phyloP scores from a whole-genome alignment of 2,888 invertebrate genomes.

The Pristionchus japonicus region DNA sequence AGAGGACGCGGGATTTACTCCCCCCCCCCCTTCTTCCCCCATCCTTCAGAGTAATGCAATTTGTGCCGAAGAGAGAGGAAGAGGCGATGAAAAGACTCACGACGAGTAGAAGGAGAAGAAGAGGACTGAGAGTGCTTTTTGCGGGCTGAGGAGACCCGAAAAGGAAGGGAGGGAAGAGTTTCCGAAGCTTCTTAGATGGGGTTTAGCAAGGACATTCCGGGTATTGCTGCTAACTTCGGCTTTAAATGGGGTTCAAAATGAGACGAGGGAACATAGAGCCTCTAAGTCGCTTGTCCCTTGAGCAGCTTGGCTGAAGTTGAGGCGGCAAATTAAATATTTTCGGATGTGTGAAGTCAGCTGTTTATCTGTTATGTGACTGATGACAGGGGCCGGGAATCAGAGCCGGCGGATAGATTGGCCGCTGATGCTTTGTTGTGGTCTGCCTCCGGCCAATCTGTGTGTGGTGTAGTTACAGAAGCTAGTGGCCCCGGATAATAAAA shows the following conservation, averaged over 20 bases:
- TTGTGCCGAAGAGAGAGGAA: constrained; percentile 28
- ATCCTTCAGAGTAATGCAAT: constrained; percentile 38
- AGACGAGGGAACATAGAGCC: too few relatives aligned
- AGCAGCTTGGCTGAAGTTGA: too few relatives aligned
- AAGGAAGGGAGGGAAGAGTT: background rate
- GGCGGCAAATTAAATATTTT: background rate
- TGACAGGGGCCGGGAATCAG: background rate
- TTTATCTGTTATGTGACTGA: background rate
- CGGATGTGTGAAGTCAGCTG: background rate
- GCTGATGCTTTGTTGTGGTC: background rate
- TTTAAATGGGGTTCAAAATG: too few relatives aligned
- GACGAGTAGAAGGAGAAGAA: background rate
- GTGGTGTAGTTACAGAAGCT: background rate
- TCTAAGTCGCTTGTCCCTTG: too few relatives aligned
- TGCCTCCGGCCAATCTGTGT: background rate
- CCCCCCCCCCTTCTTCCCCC: background rate
- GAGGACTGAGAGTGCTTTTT: constrained; percentile 27
- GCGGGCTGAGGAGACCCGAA: background rate
- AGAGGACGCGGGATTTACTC: background rate
- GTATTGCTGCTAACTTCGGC: too few relatives aligned
- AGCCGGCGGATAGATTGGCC: background rate
- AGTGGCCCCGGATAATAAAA: background rate
- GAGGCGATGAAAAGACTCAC: background rate
- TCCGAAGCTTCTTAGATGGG: background rate
- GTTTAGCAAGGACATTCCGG: background rate